Evolutionary conservation across 2,113 vertebrate species (phyloP).

Genomic region (Ciconia stormi): DNA sequence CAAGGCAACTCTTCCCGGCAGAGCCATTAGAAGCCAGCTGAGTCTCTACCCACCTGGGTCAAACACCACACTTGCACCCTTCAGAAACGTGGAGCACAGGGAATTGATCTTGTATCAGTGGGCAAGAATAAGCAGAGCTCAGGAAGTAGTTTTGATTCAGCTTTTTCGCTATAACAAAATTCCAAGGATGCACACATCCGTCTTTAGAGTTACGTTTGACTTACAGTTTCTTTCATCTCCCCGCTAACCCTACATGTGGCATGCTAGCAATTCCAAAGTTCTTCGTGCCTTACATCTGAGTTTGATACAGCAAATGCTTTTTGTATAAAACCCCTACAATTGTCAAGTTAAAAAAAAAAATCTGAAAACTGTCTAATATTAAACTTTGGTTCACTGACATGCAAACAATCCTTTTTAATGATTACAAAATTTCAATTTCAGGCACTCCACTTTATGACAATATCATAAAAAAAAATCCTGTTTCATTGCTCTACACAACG

Average conservation of each 20-base stretch:
- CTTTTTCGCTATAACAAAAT: not conserved
- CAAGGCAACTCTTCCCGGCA: not conserved
- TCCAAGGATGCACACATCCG: not conserved
- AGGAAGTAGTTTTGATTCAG: not conserved
- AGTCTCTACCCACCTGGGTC: not conserved
- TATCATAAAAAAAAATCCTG: not conserved
- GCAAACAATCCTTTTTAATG: not conserved
- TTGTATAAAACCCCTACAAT: not conserved
- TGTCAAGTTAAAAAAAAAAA: not conserved
- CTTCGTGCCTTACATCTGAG: not conserved
- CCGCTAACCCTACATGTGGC: not conserved
- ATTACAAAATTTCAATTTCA: not conserved
- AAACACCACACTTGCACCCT: not conserved
- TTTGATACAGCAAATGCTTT: not conserved
- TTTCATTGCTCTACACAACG: not conserved
- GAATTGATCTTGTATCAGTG: not conserved
- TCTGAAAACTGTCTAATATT: not conserved
- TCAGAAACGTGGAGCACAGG: too few species aligned
- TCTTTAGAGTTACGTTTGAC: not conserved
- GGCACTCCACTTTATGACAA: not conserved
- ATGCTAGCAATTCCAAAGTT: not conserved
- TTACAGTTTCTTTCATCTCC: not conserved
- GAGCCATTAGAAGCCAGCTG: rapidly evolving
- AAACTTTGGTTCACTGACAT: not conserved
- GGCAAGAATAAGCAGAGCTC: not conserved